A percentile compares a stretch with the other conserved stretches of the same genome.
These are phyloP conservation scores for Hoplostethus atlanticus DNA, from an alignment of 2,797 vertebrate genomes.

Conservation along the genomic window DNA sequence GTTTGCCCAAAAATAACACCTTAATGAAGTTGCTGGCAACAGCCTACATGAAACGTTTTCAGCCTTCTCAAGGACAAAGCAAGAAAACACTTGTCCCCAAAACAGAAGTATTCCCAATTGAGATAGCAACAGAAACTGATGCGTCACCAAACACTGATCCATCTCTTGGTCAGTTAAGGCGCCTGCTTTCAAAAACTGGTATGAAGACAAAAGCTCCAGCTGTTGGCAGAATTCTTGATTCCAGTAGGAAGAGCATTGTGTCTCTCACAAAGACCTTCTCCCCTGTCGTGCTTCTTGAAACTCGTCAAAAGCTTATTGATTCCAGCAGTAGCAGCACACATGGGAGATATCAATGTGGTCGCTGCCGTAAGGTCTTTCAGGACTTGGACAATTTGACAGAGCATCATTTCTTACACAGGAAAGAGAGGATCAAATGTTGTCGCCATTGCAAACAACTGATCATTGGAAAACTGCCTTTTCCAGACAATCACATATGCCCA, in stretches of 20 bases:
- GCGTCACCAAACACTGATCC: constrained; percentile 37
- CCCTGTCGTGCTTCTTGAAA: constrained; percentile 86
- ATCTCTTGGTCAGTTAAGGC: constrained; percentile 72
- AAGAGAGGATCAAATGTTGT: constrained; percentile 86
- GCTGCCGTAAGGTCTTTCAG: constrained; percentile 83
- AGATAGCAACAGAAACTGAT: constrained; percentile 55
- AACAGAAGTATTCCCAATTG: constrained; percentile 70
- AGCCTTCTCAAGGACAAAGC: constrained; percentile 33
- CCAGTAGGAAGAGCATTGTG: constrained; percentile 76
- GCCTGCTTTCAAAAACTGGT: constrained; percentile 67
- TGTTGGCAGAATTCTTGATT: constrained; percentile 71
- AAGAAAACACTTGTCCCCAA: constrained; percentile 61
- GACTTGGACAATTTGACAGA: constrained; percentile 80
- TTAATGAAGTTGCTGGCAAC: constrained; percentile 84
- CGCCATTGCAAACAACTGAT: constrained; percentile 82
- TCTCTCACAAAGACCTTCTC: constrained; percentile 82
- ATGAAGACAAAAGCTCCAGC: constrained; percentile 74
- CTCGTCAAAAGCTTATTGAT: constrained; percentile 82
- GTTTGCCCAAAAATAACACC: constrained; percentile 58
- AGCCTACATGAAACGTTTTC: constrained; percentile 77
- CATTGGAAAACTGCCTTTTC: constrained; percentile 77
- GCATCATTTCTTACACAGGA: constrained; percentile 86
- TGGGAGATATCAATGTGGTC: constrained; percentile 83
- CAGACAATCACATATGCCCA: constrained; percentile 81
- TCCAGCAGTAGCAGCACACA: constrained; percentile 55